Base-by-base conservation (phyloP, 2,888 invertebrate species). In the Xestoiulus laeticollis region DNA sequence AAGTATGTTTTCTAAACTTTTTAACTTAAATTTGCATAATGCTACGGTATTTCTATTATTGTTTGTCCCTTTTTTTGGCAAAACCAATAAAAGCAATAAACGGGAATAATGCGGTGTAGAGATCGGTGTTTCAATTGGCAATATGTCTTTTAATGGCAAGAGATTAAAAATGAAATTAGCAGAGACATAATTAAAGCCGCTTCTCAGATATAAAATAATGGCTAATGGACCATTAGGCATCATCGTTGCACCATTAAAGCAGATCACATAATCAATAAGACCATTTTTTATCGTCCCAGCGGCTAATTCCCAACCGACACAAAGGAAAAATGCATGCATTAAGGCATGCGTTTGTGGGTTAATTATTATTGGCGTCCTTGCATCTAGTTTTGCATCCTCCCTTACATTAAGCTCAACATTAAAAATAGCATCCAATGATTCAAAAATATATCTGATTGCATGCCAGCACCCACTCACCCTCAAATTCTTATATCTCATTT, bases 201-300 rank as follows among this genome's bases (percentile, higher is more conserved):
- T n/a, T 68, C 68, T 68, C 68, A 68, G n/a, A 68, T 68, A 26
- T 68, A 26, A 26, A 26, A 68, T 68, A 68, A 68, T 68, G 68
- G 68, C 68, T 68, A 68, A 68, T 68, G 68, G 68, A 68, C 68
- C 68, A 68, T 68, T 68, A 68, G 68, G 68, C 68, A 68, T 68
- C 68, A 68, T 68, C 68, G 68, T 26, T 26, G 68, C 26, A 26
- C 68, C 68, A n/a, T 68, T 68, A 26, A 26, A 26, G 68, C 68
- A 68, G 68, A 68, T 68, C 68, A 68, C 68, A 68, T 68, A 68
- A 68, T 68, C 68, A 68, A 68, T 68, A 68, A 68, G 68, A 8
- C 26, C 26, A 68, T 68, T 68, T 68, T 68, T 68, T 68, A 68
- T 68, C 68, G 68, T 68, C 26, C 26, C 12, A 68, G 68, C 68